Evolutionary conservation across 2,797 vertebrate genomes (phyloP).

Genomic region (Arremon brunneinucha): DNA sequence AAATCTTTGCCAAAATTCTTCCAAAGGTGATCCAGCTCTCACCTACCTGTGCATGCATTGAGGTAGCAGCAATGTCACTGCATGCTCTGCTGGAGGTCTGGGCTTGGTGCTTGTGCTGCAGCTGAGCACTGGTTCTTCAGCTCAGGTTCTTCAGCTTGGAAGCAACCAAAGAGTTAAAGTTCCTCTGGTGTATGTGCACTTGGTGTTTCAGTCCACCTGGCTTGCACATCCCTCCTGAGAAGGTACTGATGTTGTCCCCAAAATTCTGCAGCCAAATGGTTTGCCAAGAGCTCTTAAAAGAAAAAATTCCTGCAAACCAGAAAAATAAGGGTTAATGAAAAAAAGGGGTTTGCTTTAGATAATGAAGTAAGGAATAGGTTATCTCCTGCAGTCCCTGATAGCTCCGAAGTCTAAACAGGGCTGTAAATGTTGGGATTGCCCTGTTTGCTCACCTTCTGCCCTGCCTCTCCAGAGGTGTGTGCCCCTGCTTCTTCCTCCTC

Average conservation of each 20-base stretch:
- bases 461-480: not conserved
- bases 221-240: not conserved
- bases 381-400: not conserved
- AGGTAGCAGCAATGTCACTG: not conserved
- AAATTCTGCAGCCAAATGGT: not conserved
- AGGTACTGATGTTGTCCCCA: not conserved
- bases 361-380: not conserved
- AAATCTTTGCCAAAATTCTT: not conserved
- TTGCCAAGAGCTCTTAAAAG: not conserved
- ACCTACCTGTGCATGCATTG: accelerated
- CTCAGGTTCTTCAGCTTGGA: not conserved
- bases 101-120: not conserved
- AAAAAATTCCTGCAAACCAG: not conserved
- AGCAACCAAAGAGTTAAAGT: not conserved
- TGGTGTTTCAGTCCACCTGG: not conserved
- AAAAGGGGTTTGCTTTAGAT: not conserved
- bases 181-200: accelerated
- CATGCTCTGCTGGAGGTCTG: accelerated
- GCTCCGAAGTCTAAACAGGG: not conserved
- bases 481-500: not conserved
- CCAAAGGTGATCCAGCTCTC: not conserved
- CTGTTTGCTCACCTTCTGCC: not conserved
- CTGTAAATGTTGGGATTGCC: not conserved
- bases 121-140: not conserved
- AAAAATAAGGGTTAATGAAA: not conserved